Conservation (phyloP, 2,888 invertebrate species). For the Pollenia labialis region DNA sequence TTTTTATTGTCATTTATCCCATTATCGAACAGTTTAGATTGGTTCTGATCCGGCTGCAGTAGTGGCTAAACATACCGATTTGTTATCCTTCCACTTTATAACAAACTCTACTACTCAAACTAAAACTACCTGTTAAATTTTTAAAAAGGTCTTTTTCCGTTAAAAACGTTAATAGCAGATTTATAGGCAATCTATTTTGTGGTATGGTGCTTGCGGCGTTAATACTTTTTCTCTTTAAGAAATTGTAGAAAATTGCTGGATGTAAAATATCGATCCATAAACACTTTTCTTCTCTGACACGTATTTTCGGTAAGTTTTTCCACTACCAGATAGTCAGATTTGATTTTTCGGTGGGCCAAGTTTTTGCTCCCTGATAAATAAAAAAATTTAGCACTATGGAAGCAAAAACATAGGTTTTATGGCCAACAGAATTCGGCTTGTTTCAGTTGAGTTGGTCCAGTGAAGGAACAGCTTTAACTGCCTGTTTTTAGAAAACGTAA, state of each 20-base stretch:
- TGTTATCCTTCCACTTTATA: too few relatives aligned
- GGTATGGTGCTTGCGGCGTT: slow-evolving; percentile 18
- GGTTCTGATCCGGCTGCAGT: too few relatives aligned
- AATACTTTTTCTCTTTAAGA: slow-evolving; percentile 12
- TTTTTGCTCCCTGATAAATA: not conserved
- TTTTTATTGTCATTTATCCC: too few relatives aligned
- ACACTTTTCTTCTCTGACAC: slow-evolving; percentile 16
- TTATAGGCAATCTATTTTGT: not conserved
- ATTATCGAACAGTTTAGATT: too few relatives aligned
- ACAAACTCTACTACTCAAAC: too few relatives aligned
- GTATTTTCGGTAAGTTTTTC: not conserved
- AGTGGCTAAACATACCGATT: too few relatives aligned
- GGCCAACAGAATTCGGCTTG: too few relatives aligned
- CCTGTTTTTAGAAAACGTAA: too few relatives aligned
- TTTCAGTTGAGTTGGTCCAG: too few relatives aligned
- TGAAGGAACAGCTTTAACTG: too few relatives aligned
- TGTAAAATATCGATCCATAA: slow-evolving; percentile 17
- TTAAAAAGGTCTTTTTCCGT: not conserved
- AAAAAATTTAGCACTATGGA: not conserved
- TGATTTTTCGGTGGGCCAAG: not conserved
- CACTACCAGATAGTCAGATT: not conserved
- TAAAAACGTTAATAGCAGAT: not conserved
- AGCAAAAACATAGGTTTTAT: too few relatives aligned
- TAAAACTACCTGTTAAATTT: too few relatives aligned
- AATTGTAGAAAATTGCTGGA: slow-evolving; percentile 8